Evolutionary conservation across 2,113 vertebrate genomes (phyloP).

Genomic region (Ailurus styani): DNA sequence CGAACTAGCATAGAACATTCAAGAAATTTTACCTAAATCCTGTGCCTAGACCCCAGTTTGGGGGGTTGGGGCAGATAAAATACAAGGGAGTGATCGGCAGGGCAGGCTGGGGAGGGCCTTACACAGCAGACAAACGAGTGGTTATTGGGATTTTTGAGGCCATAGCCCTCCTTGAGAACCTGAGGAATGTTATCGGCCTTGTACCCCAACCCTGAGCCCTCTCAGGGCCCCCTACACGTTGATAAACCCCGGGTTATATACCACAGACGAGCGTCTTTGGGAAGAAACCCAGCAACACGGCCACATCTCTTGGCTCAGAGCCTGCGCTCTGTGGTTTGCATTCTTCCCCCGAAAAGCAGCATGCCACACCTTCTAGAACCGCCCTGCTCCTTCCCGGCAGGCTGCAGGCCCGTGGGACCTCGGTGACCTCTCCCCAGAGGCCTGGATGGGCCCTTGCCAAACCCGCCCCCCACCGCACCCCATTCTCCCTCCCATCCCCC

Average conservation of each 20-base stretch:
- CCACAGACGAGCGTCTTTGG: background rate
- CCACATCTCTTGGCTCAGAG: background rate
- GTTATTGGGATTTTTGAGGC: background rate
- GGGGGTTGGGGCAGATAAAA: background rate
- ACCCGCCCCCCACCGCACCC: background rate
- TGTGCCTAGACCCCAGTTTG: background rate
- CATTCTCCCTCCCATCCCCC: background rate
- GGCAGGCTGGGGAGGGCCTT: background rate
- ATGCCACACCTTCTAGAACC: background rate
- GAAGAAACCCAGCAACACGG: background rate
- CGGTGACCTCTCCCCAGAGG: background rate
- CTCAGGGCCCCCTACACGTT: background rate
- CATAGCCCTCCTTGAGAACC: background rate
- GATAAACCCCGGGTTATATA: background rate
- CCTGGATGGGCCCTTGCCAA: background rate
- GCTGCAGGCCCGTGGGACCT: background rate
- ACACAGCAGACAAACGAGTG: background rate
- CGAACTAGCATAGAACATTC: background rate
- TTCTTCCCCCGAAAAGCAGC: background rate
- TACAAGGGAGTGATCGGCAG: background rate
- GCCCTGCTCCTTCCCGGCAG: accelerated
- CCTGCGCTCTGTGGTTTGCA: background rate
- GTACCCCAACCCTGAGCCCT: no score
- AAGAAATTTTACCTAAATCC: background rate
- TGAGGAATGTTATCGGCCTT: background rate